Conservation (phyloP, 2,888 invertebrate genomes). For the Torymus tubicola region DNA sequence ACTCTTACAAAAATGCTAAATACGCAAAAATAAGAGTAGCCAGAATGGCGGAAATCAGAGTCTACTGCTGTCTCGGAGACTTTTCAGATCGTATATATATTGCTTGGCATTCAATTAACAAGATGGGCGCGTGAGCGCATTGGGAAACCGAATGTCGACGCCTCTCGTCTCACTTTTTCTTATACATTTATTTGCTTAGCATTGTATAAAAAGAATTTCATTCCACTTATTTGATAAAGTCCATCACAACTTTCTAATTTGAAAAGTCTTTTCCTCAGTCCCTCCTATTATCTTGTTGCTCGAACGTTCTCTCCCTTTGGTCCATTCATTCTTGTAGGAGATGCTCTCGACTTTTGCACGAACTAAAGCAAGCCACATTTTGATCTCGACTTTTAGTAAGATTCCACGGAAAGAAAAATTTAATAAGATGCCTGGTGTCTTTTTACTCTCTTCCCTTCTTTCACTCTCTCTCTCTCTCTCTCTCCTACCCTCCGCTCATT, state of each 20-base stretch:
- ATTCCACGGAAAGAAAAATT: constrained; percentile 48
- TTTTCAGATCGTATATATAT: too few species aligned
- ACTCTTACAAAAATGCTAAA: too few species aligned
- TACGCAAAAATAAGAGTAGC: too few species aligned
- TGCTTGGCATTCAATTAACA: too few species aligned
- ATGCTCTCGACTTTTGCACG: constrained; percentile 48
- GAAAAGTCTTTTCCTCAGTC: constrained; percentile 52
- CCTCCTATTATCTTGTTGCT: constrained; percentile 32
- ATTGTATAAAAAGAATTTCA: constrained; percentile 46
- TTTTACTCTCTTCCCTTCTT: constrained; percentile 14
- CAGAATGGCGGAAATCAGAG: too few species aligned
- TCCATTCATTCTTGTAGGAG: constrained; percentile 33
- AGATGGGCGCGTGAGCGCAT: too few species aligned
- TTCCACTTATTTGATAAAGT: constrained; percentile 55
- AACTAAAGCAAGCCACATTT: constrained; percentile 33
- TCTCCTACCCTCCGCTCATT: too few species aligned
- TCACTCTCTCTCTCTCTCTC: neutral
- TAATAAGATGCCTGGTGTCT: constrained; percentile 48
- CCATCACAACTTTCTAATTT: constrained; percentile 59
- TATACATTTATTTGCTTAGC: constrained; percentile 2
- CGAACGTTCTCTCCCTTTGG: constrained; percentile 9
- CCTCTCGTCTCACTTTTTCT: neutral
- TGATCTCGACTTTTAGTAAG: constrained; percentile 30
- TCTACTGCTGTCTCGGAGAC: too few species aligned
- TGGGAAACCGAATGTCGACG: neutral